Evolutionary conservation across 2,113 vertebrate genomes (phyloP), one percentile per base, ranked within the genome.

Genomic region (Planiliza haematocheilus): DNA sequence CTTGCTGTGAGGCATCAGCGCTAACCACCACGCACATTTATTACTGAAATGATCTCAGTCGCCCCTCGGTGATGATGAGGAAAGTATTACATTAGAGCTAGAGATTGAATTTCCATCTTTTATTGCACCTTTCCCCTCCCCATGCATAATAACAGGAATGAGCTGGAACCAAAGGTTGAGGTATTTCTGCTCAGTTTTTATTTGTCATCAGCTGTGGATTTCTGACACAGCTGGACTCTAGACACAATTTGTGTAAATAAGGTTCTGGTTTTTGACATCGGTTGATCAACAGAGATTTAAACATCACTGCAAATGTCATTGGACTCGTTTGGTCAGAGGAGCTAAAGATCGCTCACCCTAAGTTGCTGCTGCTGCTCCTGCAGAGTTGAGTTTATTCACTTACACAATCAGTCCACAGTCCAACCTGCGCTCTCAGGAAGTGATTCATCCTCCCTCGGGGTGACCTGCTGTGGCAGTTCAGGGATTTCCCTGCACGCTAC

Each of bases 41-140:
- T 55, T 52, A 49, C 43, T 60, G 38, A 30, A 67, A 61, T 42
- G 14, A 58, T 67, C 60, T 62, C 60, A 55, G 49, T 30, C 39
- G 24, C 34, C 8, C 41, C 50, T 61, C 38, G 12, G 9, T 68
- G 68, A 24, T 64, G 68, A 77, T 69, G 57, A 52, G 52, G 41
- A 65, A 50, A 68, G 62, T 24, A 36, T 65, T 30, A 53, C 18
- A 60, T 60, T 8, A 18, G 37, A 64, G 42, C 37, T 10, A 55
- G 58, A 61, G 61, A 55, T 21, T 43, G 34, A 50, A 69, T 63
- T 57, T 63, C 3, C 0, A 74, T 63, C 56, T 52, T 57, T 69
- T 17, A 74, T 58, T 51, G 20, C 45, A 63, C 39, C 24, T 2
- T n/a, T 43, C 16, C 1, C 24, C 8, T 5, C 3, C 24, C 24